A percentile compares a stretch with the other conserved stretches of the same genome.
phyloP scores from a whole-genome alignment of 2,888 invertebrate species.

The Phengaris arion region DNA sequence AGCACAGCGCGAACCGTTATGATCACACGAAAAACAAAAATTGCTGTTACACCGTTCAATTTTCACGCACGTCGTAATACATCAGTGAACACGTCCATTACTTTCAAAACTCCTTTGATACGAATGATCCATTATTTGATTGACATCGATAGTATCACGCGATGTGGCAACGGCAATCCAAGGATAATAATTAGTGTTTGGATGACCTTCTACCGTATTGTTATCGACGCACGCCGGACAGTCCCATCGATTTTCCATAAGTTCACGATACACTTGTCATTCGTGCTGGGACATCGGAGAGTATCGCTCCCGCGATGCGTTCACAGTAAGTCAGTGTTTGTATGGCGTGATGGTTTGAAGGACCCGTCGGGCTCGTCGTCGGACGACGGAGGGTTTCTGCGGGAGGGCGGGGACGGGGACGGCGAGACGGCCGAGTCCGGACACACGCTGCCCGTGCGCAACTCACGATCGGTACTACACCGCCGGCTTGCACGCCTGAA shows the following conservation, averaged over 20 bases:
- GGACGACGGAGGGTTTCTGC: conserved; percentile 76
- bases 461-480: conserved; percentile 70
- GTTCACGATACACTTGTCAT: conserved; percentile 58
- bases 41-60: conserved; percentile 15
- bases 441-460: conserved; percentile 78
- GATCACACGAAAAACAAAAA: conserved; percentile 8
- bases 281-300: conserved; percentile 55
- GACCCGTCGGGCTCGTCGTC: conserved; percentile 76
- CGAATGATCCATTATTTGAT: background rate
- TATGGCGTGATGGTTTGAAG: conserved; percentile 66
- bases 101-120: background rate
- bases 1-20: conserved; percentile 33
- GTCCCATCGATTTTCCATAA: conserved; percentile 68
- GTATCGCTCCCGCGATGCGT: conserved; percentile 48
- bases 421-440: conserved; percentile 64
- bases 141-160: conserved; percentile 6
- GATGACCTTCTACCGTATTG: conserved; percentile 60
- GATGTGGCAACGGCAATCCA: conserved; percentile 43
- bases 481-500: conserved; percentile 48
- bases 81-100: conserved; percentile 9
- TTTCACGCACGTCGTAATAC: conserved; percentile 2
- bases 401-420: conserved; percentile 60
- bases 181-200: conserved; percentile 62
- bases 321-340: conserved; percentile 47
- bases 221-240: conserved; percentile 55